Base-by-base conservation (phyloP, 2,888 invertebrate species). In the Allacma fusca region DNA sequence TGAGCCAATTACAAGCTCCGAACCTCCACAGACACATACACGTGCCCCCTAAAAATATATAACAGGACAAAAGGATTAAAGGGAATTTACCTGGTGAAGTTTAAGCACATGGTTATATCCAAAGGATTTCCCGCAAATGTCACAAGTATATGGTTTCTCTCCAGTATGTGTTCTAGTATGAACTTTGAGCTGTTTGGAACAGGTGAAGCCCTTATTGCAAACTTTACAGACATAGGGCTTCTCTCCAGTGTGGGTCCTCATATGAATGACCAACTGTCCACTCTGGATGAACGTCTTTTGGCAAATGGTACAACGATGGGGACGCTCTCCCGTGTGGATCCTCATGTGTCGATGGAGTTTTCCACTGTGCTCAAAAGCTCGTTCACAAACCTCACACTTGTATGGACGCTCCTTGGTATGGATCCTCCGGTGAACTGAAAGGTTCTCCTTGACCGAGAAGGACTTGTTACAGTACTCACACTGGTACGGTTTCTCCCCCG, bases 351-450 rank as follows among this genome's bases (percentile, higher is more conserved):
- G 91, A 86, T 95, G 95, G 76, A 95, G 88, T 86, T 95, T 95
- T 5, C 95, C 95, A 78, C 94, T 94, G 86, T 95, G 95, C 86
- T 95, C 95, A 85, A 96, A 96, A 0, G 95, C 95, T 4, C 95
- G 90, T 16, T 92, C 93, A 86, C 95, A 96, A 1, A 95, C 94
- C 80, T 93, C 92, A 86, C 95, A 96, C 85, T 94, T 92, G 88
- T 95, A 95, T 0, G 95, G 95, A 0, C 95, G 90, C 87, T 95
- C 95, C 87, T 95, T 95, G 78, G 95, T 96, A 87, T 96, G 96
- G 82, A 95, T 95, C 78, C 96, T 91, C 59, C 89, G 87, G 87
- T 96, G 96, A 19, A 95, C 95, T 88, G 94, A 94, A 78, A 96
- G 89, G 87, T 96, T 96, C 87, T 95, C 95, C 87, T 95, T 95